Evolutionary conservation across 2,113 vertebrate genomes (phyloP), one percentile per base, ranked within the genome.

Genomic region (Meleagris gallopavo): DNA sequence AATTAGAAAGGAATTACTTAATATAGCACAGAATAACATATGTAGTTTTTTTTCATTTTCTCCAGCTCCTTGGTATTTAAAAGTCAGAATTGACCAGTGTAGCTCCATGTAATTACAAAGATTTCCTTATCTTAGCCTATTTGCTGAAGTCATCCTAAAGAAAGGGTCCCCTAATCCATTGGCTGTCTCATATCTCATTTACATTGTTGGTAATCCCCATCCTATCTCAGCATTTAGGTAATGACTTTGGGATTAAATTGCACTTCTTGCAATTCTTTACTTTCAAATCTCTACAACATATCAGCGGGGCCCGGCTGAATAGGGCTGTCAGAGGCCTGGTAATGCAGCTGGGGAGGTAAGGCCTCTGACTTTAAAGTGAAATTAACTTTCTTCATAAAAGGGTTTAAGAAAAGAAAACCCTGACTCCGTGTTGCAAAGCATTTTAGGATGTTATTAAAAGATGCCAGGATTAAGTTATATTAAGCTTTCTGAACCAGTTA

Each of bases 31-130:
- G 97, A 97, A 97, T 98, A 98, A 98, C 98, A 97, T 88, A 97
- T 98, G 97, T 97, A 95, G 27, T 96, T 96, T 95, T 97, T 45
- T 97, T 96, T 78, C 92, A 96, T 96, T 96, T 97, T 95, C 95
- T 94, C 75, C 67, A 94, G 97, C 46, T 70, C 97, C 95, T 96
- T 74, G 80, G 98, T 98, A 97, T 98, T 98, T 98, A 98, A 98
- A 98, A 98, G 97, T 97, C 96, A 97, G 98, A 98, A 98, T 98
- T 98, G 98, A 98, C 98, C 98, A 97, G 97, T 97, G 98, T 97
- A 97, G 98, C 98, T 97, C 97, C 95, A 92, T 98, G 98, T 98
- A 98, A 99, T 98, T 98, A 98, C 98, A 98, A 98, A 98, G 98
- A 98, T 98, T 98, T 98, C 97, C 98, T 98, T 98, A 98, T 98